phyloP scores from a whole-genome alignment of 2,888 invertebrate species.

The Eurois occulta region DNA sequence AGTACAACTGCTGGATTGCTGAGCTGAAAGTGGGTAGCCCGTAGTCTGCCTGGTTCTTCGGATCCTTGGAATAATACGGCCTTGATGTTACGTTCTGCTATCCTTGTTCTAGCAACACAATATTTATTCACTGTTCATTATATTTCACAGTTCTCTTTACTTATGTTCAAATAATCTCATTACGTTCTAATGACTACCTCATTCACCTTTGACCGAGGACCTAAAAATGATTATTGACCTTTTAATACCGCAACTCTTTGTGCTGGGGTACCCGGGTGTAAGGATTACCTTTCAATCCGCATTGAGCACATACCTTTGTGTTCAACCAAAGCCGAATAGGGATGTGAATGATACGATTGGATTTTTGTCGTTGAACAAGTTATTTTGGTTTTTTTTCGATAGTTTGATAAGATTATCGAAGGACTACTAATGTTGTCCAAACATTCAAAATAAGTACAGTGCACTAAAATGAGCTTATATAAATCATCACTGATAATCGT shows the following conservation, averaged over 20 bases:
- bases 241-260: constrained; percentile 28
- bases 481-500: neutral
- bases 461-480: neutral
- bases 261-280: constrained; percentile 13
- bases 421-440: neutral
- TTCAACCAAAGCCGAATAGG: constrained; percentile 27
- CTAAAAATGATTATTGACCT: constrained; percentile 43
- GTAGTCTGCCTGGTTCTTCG: neutral
- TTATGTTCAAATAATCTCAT: neutral
- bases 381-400: neutral
- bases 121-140: neutral
- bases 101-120: neutral
- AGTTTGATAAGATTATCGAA: neutral
- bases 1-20: neutral
- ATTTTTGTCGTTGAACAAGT: neutral
- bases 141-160: neutral
- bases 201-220: neutral
- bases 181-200: neutral
- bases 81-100: neutral
- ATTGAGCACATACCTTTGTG: constrained; percentile 45
- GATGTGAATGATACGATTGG: constrained; percentile 1
- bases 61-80: neutral
- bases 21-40: neutral
- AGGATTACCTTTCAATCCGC: constrained; percentile 44
- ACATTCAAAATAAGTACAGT: neutral